These are phyloP conservation scores for Tinea semifulvella DNA, from an alignment of 2,888 invertebrate genomes.

Conservation along the genomic window DNA sequence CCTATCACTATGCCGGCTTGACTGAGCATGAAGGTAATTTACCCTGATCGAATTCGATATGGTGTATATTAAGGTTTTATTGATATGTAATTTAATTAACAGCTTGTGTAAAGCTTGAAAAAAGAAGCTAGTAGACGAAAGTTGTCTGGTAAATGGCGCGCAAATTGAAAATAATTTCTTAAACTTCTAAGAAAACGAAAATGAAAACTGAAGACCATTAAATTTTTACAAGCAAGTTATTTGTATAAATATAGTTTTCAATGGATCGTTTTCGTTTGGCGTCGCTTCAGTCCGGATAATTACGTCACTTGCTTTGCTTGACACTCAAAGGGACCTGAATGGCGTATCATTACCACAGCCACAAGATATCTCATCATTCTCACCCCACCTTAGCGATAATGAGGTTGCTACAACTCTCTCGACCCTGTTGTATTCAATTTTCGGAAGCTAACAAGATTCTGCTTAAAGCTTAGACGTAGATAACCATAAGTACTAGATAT, in stretches of 20 bases:
- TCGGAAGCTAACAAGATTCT: slow-evolving; percentile 9
- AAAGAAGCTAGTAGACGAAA: too few relatives aligned
- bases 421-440: slow-evolving; percentile 10
- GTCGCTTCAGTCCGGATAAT: slow-evolving; percentile 4
- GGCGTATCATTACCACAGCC: slow-evolving; percentile 3
- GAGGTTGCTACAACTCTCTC: slow-evolving; percentile 9
- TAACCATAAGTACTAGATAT: too few relatives aligned
- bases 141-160: too few relatives aligned
- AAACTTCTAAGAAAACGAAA: too few relatives aligned
- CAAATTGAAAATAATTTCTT: too few relatives aligned
- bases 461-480: slow-evolving; percentile 5
- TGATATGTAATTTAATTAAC: too few relatives aligned
- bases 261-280: neutral
- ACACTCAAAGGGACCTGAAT: slow-evolving; percentile 4
- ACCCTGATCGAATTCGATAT: too few relatives aligned
- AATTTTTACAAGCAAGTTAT: slow-evolving; percentile 1
- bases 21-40: too few relatives aligned
- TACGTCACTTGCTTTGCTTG: slow-evolving; percentile 9
- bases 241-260: slow-evolving; percentile 1
- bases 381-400: slow-evolving; percentile 9
- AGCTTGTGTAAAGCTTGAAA: too few relatives aligned
- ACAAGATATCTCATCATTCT: slow-evolving; percentile 10
- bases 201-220: neutral
- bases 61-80: too few relatives aligned
- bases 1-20: too few relatives aligned